Evolutionary conservation across 2,797 vertebrate species (phyloP), one percentile per base, ranked within the genome.

Genomic region (Alouatta caraya): DNA sequence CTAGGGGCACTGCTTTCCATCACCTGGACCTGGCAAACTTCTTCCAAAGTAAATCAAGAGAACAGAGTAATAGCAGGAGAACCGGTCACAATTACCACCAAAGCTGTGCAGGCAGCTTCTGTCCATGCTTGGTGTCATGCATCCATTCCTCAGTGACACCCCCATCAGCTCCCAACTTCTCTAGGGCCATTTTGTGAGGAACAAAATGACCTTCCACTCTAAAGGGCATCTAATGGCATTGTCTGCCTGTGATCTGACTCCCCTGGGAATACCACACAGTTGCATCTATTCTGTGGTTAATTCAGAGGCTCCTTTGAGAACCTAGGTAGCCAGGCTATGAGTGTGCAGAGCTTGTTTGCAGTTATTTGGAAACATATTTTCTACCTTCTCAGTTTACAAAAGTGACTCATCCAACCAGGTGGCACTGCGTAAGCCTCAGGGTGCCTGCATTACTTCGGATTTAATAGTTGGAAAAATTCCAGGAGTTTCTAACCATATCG

Each of bases 101-200:
- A 37, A 70, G 48, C 55, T 59, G 39, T 48, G 24, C 1, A 8
- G n/a, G 33, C 33, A 11, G 13, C 57, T 44, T 81, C 37, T 26
- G 37, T 76, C 48, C 10, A 3, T 57, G 64, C 55, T 57, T 48
- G 37, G 39, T 90, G 48, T 19, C n/a, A 5, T 4, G 33, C 52
- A 8, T 6, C 52, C 37, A 1, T 48, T 22, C 26, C 73, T n/a
- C 44, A 8, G 8, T 0, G 6, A 15, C 42, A 17, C 13, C 17
- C 52, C 7, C 5, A 26, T 9, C 21, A 5, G 82, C 76, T 90
- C 42, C 82, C 57, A 44, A 26, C 28, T 55, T 87, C 55, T 42
- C 82, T 6, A 52, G n/a, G 28, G 48, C 33, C 55, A 26, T 50
- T 46, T 14, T 79, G 37, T 28, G 10, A 86, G 48, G 73, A 85